These are phyloP conservation scores for Tokudaia muenninki DNA, from an alignment of 2,797 vertebrate species.

Conservation along the genomic window DNA sequence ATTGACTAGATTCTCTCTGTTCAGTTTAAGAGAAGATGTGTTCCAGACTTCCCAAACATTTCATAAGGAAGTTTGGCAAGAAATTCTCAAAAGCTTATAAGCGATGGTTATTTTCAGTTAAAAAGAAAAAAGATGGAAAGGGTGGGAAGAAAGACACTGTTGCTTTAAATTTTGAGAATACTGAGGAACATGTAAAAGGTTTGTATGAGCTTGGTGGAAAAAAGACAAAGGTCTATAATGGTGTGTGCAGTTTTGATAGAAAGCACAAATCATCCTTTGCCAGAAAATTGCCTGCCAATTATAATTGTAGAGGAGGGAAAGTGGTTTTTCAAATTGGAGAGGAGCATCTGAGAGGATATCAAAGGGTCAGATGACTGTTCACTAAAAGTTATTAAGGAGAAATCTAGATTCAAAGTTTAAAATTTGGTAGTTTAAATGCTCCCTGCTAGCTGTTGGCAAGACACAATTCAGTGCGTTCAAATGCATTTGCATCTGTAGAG, in stretches of 20 bases:
- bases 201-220: background rate
- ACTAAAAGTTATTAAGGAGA: constrained; percentile 25
- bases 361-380: constrained; percentile 1
- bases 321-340: background rate
- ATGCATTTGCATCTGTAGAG: background rate
- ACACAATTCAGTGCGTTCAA: background rate
- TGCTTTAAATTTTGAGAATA: constrained; percentile 30
- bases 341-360: background rate
- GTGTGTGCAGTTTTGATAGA: background rate
- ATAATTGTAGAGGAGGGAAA: constrained; percentile 24
- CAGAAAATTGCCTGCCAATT: constrained; percentile 21
- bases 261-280: constrained; percentile 39
- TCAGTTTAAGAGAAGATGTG: background rate
- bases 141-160: background rate
- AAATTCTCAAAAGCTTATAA: background rate
- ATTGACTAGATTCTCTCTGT: background rate
- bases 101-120: background rate
- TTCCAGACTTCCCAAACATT: background rate
- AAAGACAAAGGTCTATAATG: background rate
- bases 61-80: background rate
- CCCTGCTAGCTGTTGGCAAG: background rate
- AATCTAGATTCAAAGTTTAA: constrained; percentile 42
- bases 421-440: constrained; percentile 1
- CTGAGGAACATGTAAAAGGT: background rate
- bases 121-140: background rate